Conservation (phyloP, 2,797 vertebrate species). For the Chaetodon trifasciatus region DNA sequence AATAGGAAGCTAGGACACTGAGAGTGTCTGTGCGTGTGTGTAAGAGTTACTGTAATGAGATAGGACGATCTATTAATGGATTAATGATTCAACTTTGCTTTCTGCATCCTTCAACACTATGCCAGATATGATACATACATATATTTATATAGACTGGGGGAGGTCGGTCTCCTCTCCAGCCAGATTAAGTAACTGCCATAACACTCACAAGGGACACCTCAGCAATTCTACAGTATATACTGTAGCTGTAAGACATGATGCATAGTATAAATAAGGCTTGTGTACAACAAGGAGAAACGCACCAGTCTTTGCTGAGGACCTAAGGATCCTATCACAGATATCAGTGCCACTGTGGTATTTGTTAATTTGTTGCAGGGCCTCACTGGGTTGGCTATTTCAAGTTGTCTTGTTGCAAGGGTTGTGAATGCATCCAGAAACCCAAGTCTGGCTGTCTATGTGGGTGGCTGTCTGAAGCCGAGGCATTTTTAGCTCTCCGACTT, state of each 20-base stretch:
- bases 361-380: constrained; percentile 65
- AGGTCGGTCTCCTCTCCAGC: constrained; percentile 53
- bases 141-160: constrained; percentile 55
- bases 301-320: constrained; percentile 7
- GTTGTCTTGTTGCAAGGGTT: constrained; percentile 62
- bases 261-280: constrained; percentile 52
- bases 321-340: constrained; percentile 46
- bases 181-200: constrained; percentile 71
- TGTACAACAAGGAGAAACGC: constrained; percentile 34
- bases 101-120: constrained; percentile 59
- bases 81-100: constrained; percentile 76
- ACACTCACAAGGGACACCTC: constrained; percentile 46
- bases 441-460: constrained; percentile 58
- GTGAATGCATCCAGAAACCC: constrained; percentile 57
- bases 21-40: constrained; percentile 45
- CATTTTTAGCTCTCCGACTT: constrained; percentile 55
- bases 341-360: constrained; percentile 51
- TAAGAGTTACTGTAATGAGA: constrained; percentile 79
- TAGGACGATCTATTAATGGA: constrained; percentile 84
- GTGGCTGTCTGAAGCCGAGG: constrained; percentile 57
- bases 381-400: constrained; percentile 76
- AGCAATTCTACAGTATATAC: constrained; percentile 33
- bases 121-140: constrained; percentile 66
- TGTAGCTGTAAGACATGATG: constrained; percentile 50
- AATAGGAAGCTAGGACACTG: constrained; percentile 44